phyloP scores from a whole-genome alignment of 2,797 vertebrate genomes.

The Smutsia temminckii region DNA sequence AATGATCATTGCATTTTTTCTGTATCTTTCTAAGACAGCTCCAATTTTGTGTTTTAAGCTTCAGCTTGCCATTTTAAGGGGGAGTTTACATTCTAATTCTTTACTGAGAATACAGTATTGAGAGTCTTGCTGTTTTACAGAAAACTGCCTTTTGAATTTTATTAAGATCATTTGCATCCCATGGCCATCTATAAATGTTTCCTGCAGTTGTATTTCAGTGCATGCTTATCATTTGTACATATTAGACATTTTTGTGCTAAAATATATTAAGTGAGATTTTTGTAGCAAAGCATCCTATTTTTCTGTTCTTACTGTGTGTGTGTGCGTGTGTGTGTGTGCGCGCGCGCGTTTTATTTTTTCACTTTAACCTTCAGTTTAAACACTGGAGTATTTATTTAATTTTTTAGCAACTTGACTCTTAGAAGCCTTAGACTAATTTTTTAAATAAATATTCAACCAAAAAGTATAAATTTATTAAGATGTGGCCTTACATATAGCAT shows the following conservation, averaged over 20 bases:
- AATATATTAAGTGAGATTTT: slow-evolving; percentile 81
- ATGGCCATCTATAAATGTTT: slow-evolving; percentile 82
- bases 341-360: slow-evolving; percentile 1
- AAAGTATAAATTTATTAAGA: slow-evolving; percentile 74
- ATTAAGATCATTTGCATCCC: slow-evolving; percentile 80
- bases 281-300: slow-evolving; percentile 82
- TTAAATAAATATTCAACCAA: slow-evolving; percentile 69
- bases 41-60: slow-evolving; percentile 72
- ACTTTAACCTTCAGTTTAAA: slow-evolving; percentile 74
- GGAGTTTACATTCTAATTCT: slow-evolving; percentile 63
- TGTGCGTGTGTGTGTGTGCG: slow-evolving; percentile 70
- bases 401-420: slow-evolving; percentile 79
- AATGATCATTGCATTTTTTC: slow-evolving; percentile 73
- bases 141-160: slow-evolving; percentile 75
- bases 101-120: slow-evolving; percentile 58
- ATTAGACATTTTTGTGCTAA: slow-evolving; percentile 83
- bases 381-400: slow-evolving; percentile 69
- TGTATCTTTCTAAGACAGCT: slow-evolving; percentile 62
- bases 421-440: slow-evolving; percentile 81
- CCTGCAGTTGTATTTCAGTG: slow-evolving; percentile 76
- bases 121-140: slow-evolving; percentile 64
- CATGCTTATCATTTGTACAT: slow-evolving; percentile 83
- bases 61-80: slow-evolving; percentile 72
- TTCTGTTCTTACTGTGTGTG: slow-evolving; percentile 78
- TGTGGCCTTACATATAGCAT: slow-evolving; percentile 79